Conservation (phyloP, 2,113 vertebrate species). For the Sorex fumeus region DNA sequence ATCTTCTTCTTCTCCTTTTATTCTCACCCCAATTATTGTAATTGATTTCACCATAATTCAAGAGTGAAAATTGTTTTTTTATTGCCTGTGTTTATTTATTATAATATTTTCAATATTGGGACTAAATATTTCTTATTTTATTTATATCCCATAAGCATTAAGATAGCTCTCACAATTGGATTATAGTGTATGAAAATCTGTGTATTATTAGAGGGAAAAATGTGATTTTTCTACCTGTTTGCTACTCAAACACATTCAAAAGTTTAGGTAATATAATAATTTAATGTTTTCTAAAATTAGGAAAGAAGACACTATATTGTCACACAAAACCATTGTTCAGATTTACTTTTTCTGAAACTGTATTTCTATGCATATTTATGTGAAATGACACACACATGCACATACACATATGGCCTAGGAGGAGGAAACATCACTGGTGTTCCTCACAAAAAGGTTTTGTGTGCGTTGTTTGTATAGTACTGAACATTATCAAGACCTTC, state of each 20-base stretch:
- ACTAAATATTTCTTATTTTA: not conserved
- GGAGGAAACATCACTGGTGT: conserved; percentile 60
- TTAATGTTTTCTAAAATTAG: conserved; percentile 12
- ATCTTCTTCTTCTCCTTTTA: not conserved
- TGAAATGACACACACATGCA: not conserved
- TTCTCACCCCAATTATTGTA: not conserved
- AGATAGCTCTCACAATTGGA: not conserved
- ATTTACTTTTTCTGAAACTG: not conserved
- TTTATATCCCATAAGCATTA: not conserved
- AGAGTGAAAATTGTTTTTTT: not conserved
- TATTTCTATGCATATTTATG: not conserved
- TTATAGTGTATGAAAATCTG: not conserved
- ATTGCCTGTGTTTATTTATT: not conserved
- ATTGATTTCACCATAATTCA: not conserved
- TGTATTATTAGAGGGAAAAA: not conserved
- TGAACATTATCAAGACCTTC: conserved; percentile 68
- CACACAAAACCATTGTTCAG: not conserved
- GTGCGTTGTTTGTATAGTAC: conserved; percentile 41
- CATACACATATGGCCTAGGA: not conserved
- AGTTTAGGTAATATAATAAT: not conserved
- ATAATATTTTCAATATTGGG: too few relatives aligned
- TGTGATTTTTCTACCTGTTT: not conserved
- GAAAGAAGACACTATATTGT: not conserved
- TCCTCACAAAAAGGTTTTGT: conserved; percentile 67
- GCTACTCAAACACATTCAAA: not conserved